Evolutionary conservation across 2,113 vertebrate species (phyloP).

Genomic region (Podarcis cretensis): DNA sequence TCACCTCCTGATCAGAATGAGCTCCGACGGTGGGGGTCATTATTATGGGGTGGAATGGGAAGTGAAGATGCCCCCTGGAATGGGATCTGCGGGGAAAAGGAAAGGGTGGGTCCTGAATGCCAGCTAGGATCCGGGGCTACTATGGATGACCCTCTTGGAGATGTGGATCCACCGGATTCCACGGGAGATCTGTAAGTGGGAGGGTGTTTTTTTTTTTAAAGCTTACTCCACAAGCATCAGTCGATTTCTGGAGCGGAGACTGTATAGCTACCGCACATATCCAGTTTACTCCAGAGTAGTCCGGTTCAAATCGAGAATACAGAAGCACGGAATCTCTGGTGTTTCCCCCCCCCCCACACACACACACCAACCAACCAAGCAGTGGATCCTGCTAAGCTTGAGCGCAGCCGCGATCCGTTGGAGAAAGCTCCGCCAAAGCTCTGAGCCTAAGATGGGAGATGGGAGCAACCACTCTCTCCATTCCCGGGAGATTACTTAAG

Average conservation of each 20-base stretch:
- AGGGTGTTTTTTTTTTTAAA: background rate
- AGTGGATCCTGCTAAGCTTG: too few species aligned
- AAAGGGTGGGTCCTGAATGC: background rate
- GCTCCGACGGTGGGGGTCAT: background rate
- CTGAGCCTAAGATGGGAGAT: too few species aligned
- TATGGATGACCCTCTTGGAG: too few species aligned
- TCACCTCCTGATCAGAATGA: background rate
- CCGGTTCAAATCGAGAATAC: background rate
- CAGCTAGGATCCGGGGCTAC: background rate
- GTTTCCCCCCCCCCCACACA: too few species aligned
- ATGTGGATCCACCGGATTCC: background rate
- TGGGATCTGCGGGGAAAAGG: fast-evolving
- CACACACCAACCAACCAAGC: too few species aligned
- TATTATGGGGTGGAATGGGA: background rate
- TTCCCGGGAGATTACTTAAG: background rate
- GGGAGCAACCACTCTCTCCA: background rate
- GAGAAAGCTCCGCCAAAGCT: too few species aligned
- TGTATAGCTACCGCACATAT: too few species aligned
- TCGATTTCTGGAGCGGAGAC: background rate
- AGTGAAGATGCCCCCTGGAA: background rate
- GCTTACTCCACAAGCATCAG: background rate
- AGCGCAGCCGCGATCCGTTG: too few species aligned
- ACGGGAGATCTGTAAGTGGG: background rate
- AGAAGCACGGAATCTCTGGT: too few species aligned
- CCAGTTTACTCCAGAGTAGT: background rate